These are phyloP conservation scores for Dasyurus viverrinus DNA, from an alignment of 2,113 vertebrate genomes.

Conservation along the genomic window DNA sequence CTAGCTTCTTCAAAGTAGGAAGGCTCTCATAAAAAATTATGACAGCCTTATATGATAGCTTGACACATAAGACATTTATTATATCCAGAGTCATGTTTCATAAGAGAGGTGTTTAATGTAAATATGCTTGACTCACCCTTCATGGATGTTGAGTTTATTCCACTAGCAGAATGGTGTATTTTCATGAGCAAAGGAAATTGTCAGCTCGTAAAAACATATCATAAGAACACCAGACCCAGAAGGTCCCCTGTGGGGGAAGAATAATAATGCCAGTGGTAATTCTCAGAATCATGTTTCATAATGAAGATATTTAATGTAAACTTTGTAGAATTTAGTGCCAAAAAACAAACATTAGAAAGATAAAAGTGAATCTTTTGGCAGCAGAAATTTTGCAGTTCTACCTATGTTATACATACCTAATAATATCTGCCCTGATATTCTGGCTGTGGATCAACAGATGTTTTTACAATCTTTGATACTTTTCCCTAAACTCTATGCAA, in stretches of 20 bases:
- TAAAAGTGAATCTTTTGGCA: background rate
- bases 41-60: background rate
- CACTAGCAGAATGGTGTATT: background rate
- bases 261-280: background rate
- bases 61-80: background rate
- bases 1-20: background rate
- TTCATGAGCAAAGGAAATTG: background rate
- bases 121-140: background rate
- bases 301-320: accelerated
- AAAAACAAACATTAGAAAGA: background rate
- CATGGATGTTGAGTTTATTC: background rate
- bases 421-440: background rate
- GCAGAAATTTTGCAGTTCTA: background rate
- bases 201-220: background rate
- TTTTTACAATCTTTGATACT: background rate
- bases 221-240: background rate
- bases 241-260: background rate
- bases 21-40: background rate
- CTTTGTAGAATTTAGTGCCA: background rate
- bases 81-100: background rate
- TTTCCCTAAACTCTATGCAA: background rate
- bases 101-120: background rate
- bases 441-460: background rate
- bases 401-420: background rate
- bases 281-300: background rate